These are phyloP conservation scores for Taxidea taxus DNA, from an alignment of 2,113 vertebrate species.

Conservation along the genomic window DNA sequence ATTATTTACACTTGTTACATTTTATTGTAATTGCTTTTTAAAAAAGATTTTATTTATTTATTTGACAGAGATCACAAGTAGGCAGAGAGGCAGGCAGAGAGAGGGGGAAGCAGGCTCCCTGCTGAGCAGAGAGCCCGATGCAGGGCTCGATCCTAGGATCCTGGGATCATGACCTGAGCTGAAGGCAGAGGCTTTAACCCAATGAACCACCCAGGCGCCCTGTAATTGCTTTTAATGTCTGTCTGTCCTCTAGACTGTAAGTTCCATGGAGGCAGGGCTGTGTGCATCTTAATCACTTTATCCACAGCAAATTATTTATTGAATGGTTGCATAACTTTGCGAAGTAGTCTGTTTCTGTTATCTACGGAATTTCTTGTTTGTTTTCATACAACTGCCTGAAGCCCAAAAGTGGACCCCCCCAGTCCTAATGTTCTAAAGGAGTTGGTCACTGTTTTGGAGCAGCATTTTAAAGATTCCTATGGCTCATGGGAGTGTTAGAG, in stretches of 20 bases:
- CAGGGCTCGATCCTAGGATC: too few relatives aligned
- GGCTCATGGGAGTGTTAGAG: background rate
- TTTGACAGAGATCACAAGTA: too few relatives aligned
- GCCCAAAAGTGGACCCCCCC: background rate
- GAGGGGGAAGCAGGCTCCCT: too few relatives aligned
- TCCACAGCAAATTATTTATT: slow-evolving; percentile 22
- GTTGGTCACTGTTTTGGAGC: background rate
- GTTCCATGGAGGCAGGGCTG: background rate
- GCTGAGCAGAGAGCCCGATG: too few relatives aligned
- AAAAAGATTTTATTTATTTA: too few relatives aligned
- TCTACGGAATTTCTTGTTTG: background rate
- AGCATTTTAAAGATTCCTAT: slow-evolving; percentile 14
- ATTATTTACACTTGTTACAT: slow-evolving; percentile 32
- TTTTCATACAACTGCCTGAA: background rate
- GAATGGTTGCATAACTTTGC: slow-evolving; percentile 5
- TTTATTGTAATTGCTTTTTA: slow-evolving; percentile 37
- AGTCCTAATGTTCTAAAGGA: background rate
- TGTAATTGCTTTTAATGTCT: slow-evolving; percentile 3
- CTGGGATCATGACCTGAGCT: too few relatives aligned
- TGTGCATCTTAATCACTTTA: background rate
- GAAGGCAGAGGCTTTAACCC: too few relatives aligned
- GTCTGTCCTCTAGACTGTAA: background rate
- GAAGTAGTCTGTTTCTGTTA: background rate
- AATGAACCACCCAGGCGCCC: too few relatives aligned
- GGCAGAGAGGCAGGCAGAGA: too few relatives aligned